These are phyloP conservation scores for Molossus molossus DNA, from an alignment of 2,797 vertebrate species.

Conservation along the genomic window DNA sequence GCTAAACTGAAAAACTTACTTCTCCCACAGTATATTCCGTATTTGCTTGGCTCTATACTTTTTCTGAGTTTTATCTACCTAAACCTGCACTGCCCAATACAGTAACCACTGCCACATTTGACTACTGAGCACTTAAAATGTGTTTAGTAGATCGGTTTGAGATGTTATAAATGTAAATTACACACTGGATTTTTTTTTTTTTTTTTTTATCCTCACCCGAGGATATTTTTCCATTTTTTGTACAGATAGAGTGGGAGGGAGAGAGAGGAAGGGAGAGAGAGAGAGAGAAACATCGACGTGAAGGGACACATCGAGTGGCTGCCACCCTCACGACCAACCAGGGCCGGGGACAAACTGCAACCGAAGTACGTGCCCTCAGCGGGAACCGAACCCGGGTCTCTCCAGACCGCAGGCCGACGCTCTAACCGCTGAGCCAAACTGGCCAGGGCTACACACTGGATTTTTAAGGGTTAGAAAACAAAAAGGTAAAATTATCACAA, in stretches of 20 bases:
- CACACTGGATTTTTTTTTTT: not conserved
- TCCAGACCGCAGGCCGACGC: too few relatives aligned
- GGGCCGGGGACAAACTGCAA: too few relatives aligned
- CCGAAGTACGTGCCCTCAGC: too few relatives aligned
- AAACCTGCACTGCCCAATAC: not conserved
- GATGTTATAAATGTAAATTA: conserved; percentile 11
- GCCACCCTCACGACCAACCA: too few relatives aligned
- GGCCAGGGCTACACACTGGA: conserved; percentile 4
- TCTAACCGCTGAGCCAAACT: too few relatives aligned
- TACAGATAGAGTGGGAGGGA: too few relatives aligned
- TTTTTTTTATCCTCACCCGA: too few relatives aligned
- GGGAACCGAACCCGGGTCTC: too few relatives aligned
- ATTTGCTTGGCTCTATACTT: not conserved
- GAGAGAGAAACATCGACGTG: too few relatives aligned
- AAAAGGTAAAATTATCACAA: not conserved
- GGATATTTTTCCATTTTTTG: too few relatives aligned
- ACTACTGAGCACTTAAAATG: not conserved
- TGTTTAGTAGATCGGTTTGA: not conserved
- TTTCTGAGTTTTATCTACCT: conserved; percentile 28
- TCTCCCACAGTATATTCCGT: not conserved
- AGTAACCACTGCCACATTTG: conserved; percentile 6
- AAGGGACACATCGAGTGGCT: too few relatives aligned
- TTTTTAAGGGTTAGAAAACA: not conserved
- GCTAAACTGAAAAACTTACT: conserved; percentile 40
- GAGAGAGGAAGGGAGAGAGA: too few relatives aligned